Base-by-base conservation (phyloP, 2,888 invertebrate genomes). In the Molorchus minor region DNA sequence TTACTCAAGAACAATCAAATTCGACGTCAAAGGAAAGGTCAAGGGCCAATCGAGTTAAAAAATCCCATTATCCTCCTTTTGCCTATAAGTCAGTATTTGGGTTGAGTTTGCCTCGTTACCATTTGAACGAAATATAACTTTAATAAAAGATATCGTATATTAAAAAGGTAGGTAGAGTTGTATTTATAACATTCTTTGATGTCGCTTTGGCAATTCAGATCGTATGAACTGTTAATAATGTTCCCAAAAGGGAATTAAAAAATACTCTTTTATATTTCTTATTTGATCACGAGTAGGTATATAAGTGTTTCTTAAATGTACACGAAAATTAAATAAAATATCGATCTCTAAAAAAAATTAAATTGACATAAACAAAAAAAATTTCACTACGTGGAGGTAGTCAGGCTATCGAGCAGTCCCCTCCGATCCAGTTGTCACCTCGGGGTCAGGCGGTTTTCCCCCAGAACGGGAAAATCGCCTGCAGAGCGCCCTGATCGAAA, bases 1-100 rank as follows among this genome's bases (percentile, higher is more conserved):
- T 66, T 62, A 62, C 56, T 58, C 56, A 57, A 62, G 61, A 58
- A 65, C 66, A 67, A 69, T 69, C 64, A 57, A 58, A 36, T 30
- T 43, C 55, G 56, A 63, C 51, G 59, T 64, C 67, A 67, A 67
- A 69, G 65, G 61, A 58, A 62, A 64, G 65, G 67, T 69, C 69
- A 67, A 69, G 67, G 41, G 62, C 51, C 61, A 62, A 61, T 63
- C 54, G 59, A 60, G 49, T 55, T 56, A 51, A 56, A 38, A 60
- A 63, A 51, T 47, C 41, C 47, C 19, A 44, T 45, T 46, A 46
- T 61, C 61, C 60, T 64, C 58, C 58, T 61, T 52, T 41, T 21
- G 10, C 17, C 43, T 13, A 38, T 25, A 30, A 3, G 35, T 8
- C n/a, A 15, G 25, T 21, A 19, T 46, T 56, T 44, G 38, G 30